Base-by-base conservation (phyloP, 2,797 vertebrate genomes). In the Steatocranus sp. region DNA sequence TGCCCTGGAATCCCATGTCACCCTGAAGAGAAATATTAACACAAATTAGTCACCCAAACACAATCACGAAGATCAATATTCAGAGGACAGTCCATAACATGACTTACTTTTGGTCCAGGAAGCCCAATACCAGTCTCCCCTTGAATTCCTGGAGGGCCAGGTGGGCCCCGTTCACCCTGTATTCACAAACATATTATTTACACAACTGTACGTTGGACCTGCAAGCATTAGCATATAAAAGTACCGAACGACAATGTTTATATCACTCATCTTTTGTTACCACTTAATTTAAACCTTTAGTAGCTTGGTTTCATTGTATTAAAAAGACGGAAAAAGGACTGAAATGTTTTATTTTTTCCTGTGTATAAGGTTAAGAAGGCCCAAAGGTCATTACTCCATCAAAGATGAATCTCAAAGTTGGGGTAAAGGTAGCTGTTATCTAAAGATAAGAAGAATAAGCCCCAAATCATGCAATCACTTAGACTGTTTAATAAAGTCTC, bases 71-170 rank as follows among this genome's bases (percentile, higher is more conserved):
- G 2, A 15, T 41, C 7, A 51, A 20, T 4, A 54, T 75, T 27
- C 8, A 79, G 11, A 78, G 8, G 4, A 36, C 6, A 56, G 25
- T 75, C 7, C 1, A 50, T 5, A 50, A 32, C 5, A 73, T 23
- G 1, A 80, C 87, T 83, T 96, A 97, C 98, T 95, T 99, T 99
- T 92, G 96, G 90, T 68, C 98, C 98, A 84, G 96, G 94, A 82
- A 97, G 92, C 92, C 97, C 98, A 84, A 97, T 93, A 82, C 98
- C 98, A 85, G 93, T 97, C 89, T 98, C 97, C 68, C 98, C 98
- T 90, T 97, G 97, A 88, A 98, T 95, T 82, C 98, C 98, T 68
- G 96, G 90, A 48, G 94, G 96, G 2, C 98, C 98, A 50, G 85
- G 3, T 58, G 92, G 84, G 66, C 98, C 98, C 86, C 97, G 96